phyloP scores from a whole-genome alignment of 1,140 invertebrate species.

The Cyclargus thomasi region DNA sequence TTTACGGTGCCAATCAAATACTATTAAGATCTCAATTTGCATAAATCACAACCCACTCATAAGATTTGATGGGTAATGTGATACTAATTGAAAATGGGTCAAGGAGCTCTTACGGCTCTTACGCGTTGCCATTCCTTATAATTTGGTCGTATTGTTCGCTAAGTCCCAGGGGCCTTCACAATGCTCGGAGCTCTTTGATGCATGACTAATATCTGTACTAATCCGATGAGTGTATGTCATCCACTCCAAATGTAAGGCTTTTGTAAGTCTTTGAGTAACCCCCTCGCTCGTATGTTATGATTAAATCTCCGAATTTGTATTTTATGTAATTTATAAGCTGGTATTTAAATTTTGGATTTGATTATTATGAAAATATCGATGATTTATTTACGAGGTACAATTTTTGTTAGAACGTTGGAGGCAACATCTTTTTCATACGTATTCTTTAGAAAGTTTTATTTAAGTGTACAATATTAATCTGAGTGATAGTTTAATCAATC shows the following conservation, averaged over 20 bases:
- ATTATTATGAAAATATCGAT: too few species aligned
- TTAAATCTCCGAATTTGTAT: conserved; percentile 6
- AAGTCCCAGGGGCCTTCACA: conserved; percentile 57
- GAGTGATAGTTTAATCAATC: too few species aligned
- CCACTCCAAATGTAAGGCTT: conserved; percentile 60
- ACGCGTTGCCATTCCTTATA: conserved; percentile 53
- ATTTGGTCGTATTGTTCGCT: conserved; percentile 62
- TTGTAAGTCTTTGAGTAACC: conserved; percentile 46
- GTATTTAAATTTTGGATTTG: not conserved
- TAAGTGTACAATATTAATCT: too few species aligned
- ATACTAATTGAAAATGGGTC: conserved; percentile 59
- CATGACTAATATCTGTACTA: conserved; percentile 67
- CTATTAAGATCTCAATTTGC: not conserved
- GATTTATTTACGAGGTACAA: too few species aligned
- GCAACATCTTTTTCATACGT: too few species aligned
- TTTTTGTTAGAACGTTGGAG: too few species aligned
- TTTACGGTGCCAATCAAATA: too few species aligned
- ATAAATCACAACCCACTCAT: not conserved
- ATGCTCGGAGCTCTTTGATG: conserved; percentile 64
- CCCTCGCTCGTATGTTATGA: conserved; percentile 34
- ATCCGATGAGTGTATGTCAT: conserved; percentile 64
- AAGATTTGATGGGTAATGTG: conserved; percentile 35
- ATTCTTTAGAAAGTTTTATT: too few species aligned
- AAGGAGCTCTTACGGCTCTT: conserved; percentile 42
- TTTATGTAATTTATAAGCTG: not conserved